Conservation (phyloP, 2,113 vertebrate species). For the Crotalus helleri region DNA sequence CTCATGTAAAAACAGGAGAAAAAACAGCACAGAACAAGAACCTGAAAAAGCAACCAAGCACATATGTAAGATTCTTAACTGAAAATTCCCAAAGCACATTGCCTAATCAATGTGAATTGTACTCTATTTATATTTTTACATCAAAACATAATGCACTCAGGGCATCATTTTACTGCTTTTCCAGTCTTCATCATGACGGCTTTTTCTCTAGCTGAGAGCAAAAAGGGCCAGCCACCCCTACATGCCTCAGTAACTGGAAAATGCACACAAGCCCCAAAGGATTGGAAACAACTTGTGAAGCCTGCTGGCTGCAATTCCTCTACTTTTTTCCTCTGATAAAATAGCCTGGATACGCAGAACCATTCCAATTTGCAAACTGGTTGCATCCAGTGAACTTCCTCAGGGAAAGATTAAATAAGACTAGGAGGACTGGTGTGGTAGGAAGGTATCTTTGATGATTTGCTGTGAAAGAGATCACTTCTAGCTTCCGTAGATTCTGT, state of each 20-base stretch:
- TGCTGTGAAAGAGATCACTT: too few relatives aligned
- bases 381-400: not conserved
- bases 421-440: not conserved
- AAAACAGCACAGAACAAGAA: not conserved
- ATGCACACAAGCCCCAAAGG: accelerated
- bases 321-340: not conserved
- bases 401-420: not conserved
- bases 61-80: accelerated
- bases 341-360: not conserved
- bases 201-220: accelerated
- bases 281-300: not conserved
- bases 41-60: not conserved
- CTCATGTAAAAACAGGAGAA: not conserved
- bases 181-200: accelerated
- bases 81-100: accelerated
- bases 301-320: accelerated
- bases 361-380: not conserved
- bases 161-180: accelerated
- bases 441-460: not conserved
- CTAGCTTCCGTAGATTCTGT: not conserved
- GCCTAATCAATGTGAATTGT: accelerated
- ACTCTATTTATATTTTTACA: accelerated
- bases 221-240: not conserved
- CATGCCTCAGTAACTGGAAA: accelerated
- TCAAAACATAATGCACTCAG: not conserved